Conservation (phyloP, 2,113 vertebrate species). For the Sturnus vulgaris region DNA sequence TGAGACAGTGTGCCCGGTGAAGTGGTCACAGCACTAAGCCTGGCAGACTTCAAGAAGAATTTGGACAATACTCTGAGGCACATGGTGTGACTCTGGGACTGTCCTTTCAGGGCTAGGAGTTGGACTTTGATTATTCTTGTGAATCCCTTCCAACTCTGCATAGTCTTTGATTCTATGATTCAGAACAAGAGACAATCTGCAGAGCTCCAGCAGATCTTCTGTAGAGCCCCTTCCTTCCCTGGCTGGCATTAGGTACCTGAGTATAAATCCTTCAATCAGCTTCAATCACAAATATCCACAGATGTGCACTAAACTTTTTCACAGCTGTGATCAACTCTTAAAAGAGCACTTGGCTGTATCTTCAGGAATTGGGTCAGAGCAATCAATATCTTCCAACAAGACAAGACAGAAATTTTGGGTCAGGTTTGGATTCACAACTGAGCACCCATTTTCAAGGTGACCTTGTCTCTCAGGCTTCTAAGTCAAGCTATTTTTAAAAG, state of each 20-base stretch:
- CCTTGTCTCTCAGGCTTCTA: background rate
- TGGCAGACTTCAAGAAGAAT: background rate
- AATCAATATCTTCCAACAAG: background rate
- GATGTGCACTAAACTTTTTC: background rate
- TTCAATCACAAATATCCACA: background rate
- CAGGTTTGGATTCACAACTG: background rate
- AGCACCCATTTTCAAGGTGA: background rate
- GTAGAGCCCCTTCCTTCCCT: background rate
- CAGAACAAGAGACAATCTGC: background rate
- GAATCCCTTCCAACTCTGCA: background rate
- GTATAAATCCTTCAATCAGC: background rate
- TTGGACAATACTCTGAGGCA: background rate
- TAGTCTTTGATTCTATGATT: background rate
- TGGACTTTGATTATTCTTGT: background rate
- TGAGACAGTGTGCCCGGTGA: fast-evolving
- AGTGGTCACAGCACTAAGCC: background rate
- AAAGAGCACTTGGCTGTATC: background rate
- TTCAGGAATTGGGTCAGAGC: background rate
- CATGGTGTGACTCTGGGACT: background rate
- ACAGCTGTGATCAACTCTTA: background rate
- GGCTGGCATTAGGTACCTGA: background rate
- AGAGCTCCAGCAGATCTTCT: background rate
- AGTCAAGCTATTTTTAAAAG: background rate
- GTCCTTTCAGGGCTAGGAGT: background rate
- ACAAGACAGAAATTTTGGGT: background rate